Conservation (phyloP, 1,140 invertebrate species). For the Phymastichus coffea region DNA sequence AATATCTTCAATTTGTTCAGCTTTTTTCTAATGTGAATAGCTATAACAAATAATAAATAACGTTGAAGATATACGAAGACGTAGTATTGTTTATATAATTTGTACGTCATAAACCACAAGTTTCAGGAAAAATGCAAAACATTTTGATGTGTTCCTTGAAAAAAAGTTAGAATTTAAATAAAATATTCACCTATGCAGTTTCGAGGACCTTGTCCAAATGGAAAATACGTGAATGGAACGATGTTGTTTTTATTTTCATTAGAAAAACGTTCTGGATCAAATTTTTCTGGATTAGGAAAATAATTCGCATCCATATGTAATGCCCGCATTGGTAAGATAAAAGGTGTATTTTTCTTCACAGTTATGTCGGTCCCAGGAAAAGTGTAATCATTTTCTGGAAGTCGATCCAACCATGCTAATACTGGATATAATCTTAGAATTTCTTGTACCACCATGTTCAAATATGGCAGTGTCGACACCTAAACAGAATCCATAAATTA, state of each 20-base stretch:
- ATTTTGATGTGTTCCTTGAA: no score
- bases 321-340: constrained; percentile 47
- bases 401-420: constrained; percentile 53
- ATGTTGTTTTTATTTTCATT: constrained; percentile 51
- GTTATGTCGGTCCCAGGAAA: constrained; percentile 44
- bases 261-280: constrained; percentile 67
- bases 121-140: no score
- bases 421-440: constrained; percentile 62
- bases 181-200: constrained; percentile 18
- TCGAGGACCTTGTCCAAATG: constrained; percentile 54
- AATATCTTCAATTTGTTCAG: no score
- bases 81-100: no score
- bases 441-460: constrained; percentile 48
- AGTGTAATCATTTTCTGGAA: constrained; percentile 48
- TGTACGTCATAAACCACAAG: no score
- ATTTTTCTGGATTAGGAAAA: constrained; percentile 66
- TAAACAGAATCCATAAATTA: no score
- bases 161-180: background rate
- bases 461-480: constrained; percentile 16
- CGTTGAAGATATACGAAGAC: no score
- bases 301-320: constrained; percentile 56
- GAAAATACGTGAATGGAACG: constrained; percentile 54
- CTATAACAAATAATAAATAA: no score
- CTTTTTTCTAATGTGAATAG: no score
- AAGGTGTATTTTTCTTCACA: constrained; percentile 49